Percentiles rank a stretch among this genome's conserved stretches.
These are phyloP conservation scores for Dromaius novaehollandiae DNA, from an alignment of 2,113 vertebrate species.

Conservation along the genomic window DNA sequence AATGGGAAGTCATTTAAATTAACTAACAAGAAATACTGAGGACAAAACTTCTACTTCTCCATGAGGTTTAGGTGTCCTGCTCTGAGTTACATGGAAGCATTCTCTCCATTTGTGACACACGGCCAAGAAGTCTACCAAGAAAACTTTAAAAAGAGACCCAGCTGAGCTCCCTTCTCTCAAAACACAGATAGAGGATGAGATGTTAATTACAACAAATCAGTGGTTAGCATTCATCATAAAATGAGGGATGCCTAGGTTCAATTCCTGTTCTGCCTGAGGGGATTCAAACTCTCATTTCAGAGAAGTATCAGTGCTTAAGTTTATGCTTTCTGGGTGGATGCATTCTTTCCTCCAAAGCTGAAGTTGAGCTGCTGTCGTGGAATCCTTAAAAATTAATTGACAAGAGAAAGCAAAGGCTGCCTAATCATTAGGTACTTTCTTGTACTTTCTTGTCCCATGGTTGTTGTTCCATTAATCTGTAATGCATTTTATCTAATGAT, in stretches of 20 bases:
- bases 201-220: neutral
- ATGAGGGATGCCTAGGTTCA: neutral
- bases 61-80: neutral
- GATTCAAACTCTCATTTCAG: neutral
- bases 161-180: neutral
- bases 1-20: neutral
- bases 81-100: neutral
- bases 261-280: neutral
- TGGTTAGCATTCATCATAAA: neutral
- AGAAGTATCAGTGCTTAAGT: neutral
- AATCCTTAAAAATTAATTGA: constrained; percentile 16
- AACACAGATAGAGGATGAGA: neutral
- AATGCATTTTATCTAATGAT: neutral
- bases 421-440: neutral
- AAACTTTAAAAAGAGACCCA: neutral
- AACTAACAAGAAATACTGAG: neutral
- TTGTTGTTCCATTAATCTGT: neutral
- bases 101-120: neutral
- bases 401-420: neutral
- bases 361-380: neutral
- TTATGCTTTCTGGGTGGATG: neutral
- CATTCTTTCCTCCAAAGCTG: neutral
- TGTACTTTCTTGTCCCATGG: neutral
- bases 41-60: neutral
- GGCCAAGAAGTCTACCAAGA: neutral